Conservation (phyloP, 2,888 invertebrate genomes). For the Noctua pronuba region DNA sequence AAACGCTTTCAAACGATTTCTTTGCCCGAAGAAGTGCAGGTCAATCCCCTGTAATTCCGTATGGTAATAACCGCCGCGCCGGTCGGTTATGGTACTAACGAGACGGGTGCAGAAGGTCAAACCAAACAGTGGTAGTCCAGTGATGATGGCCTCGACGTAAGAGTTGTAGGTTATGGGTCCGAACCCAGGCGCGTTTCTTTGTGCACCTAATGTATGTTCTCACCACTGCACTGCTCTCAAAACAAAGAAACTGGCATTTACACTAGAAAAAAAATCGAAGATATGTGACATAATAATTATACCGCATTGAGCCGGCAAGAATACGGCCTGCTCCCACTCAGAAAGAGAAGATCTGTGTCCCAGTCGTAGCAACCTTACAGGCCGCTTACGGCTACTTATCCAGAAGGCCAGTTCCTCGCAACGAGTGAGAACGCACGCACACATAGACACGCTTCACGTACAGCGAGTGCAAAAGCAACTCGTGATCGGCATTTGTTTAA, state of each 20-base stretch:
- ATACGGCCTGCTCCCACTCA: background rate
- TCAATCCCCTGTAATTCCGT: conserved; percentile 58
- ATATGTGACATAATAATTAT: background rate
- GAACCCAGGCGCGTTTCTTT: background rate
- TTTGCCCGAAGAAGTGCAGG: conserved; percentile 49
- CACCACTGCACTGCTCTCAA: background rate
- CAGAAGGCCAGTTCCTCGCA: background rate
- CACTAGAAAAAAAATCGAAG: background rate
- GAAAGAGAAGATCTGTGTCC: background rate
- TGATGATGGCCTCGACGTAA: background rate
- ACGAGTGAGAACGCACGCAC: no score
- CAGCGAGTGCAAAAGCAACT: background rate
- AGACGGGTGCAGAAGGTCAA: conserved; percentile 21
- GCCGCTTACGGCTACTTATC: no score
- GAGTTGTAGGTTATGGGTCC: background rate
- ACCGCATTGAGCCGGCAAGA: background rate
- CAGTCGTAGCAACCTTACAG: no score
- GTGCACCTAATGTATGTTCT: background rate
- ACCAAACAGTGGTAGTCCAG: background rate
- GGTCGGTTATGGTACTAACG: conserved; percentile 13
- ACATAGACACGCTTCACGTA: background rate
- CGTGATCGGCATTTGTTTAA: background rate
- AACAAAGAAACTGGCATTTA: background rate
- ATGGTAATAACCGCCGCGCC: conserved; percentile 51
- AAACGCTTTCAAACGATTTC: conserved; percentile 38